Conservation (phyloP, 2,797 vertebrate genomes). For the Onychomys leucogaster region DNA sequence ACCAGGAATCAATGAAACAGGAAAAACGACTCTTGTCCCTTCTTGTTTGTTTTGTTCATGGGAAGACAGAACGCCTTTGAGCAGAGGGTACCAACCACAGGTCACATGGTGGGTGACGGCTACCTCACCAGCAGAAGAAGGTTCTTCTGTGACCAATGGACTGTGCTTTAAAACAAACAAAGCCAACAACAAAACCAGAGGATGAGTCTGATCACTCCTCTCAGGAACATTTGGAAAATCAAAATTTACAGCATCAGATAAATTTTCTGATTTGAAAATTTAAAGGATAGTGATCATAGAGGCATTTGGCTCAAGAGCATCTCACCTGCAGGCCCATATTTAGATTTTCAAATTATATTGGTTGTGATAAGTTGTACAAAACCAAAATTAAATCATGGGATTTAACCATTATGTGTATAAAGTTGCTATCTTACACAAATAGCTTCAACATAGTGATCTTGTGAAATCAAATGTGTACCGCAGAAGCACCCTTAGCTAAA, state of each 20-base stretch:
- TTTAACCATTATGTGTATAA: not conserved
- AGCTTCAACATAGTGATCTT: not conserved
- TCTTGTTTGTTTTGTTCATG: not conserved
- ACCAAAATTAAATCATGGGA: not conserved
- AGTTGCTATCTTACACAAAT: not conserved
- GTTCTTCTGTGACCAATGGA: not conserved
- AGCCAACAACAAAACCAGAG: not conserved
- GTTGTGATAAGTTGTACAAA: constrained; percentile 11
- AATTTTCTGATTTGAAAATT: constrained; percentile 35
- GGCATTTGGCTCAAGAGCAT: not conserved
- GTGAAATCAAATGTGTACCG: not conserved
- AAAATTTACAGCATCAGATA: not conserved
- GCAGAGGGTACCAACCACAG: not conserved
- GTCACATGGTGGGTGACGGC: not conserved
- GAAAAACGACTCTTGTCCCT: constrained; percentile 33
- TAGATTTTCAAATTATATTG: constrained; percentile 1
- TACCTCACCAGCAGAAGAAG: not conserved
- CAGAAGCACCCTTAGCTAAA: not conserved
- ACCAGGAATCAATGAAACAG: not conserved
- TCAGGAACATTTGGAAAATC: constrained; percentile 49
- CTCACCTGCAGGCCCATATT: not conserved
- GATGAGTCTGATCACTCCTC: constrained; percentile 32
- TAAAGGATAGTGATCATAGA: not conserved
- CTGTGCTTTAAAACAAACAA: constrained; percentile 1
- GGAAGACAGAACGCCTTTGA: not conserved